Conservation (phyloP, 2,888 invertebrate species). For the Steinernema scapterisci region DNA sequence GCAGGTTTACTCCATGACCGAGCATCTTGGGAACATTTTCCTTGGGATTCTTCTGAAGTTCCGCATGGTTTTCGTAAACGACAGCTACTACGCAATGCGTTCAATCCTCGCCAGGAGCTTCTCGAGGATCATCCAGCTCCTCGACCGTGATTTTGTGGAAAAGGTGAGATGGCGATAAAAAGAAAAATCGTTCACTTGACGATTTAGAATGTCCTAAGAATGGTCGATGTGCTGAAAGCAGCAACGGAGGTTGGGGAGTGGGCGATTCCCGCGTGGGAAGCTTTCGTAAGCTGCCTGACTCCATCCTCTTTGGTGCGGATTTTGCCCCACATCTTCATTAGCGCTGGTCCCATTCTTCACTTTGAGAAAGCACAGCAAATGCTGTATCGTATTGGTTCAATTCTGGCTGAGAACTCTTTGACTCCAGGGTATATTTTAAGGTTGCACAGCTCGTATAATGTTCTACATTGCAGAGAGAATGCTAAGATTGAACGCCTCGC, state of each 20-base stretch:
- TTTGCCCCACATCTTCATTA: neutral
- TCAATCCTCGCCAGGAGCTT: neutral
- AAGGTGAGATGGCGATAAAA: neutral
- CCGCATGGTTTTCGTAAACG: slow-evolving; percentile 24
- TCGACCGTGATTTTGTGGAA: slow-evolving; percentile 20
- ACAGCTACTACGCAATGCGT: slow-evolving; percentile 30
- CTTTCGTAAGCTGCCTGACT: neutral
- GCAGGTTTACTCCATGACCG: neutral
- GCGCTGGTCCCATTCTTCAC: neutral
- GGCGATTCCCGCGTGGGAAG: neutral
- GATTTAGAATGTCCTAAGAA: slow-evolving; percentile 16
- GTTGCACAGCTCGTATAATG: neutral
- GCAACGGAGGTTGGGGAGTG: neutral
- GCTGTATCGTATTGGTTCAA: neutral
- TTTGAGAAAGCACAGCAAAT: neutral
- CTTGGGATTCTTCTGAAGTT: slow-evolving; percentile 33
- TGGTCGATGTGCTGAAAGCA: slow-evolving; percentile 24
- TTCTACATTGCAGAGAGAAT: neutral
- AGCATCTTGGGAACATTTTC: slow-evolving; percentile 5
- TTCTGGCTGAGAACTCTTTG: neutral
- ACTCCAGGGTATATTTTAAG: neutral
- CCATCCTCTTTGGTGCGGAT: neutral
- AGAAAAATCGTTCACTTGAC: neutral
- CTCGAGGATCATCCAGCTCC: neutral
- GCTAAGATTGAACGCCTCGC: neutral